These are phyloP conservation scores for Panthera uncia DNA, from an alignment of 2,113 vertebrate genomes.

Conservation along the genomic window DNA sequence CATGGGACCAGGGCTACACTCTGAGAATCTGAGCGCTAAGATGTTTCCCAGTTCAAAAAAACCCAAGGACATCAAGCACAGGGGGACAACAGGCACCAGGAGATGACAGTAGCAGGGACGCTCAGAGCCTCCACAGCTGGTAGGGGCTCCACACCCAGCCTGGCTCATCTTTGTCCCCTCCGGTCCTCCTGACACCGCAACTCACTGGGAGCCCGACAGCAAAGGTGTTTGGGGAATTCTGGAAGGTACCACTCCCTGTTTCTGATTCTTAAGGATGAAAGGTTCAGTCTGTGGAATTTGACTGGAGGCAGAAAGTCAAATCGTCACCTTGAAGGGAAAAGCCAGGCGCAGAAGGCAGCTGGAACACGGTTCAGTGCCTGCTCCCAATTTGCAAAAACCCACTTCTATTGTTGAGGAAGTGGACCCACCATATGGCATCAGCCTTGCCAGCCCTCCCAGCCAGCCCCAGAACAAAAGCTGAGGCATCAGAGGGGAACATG, in stretches of 20 bases:
- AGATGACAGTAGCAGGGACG: neutral
- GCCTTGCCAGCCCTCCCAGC: neutral
- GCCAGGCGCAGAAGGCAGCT: neutral
- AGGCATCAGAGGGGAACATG: neutral
- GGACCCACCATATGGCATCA: slow-evolving; percentile 6
- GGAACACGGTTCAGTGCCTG: neutral
- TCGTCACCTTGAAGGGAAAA: slow-evolving; percentile 35
- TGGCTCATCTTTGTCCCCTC: neutral
- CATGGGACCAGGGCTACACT: neutral
- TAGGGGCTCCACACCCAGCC: neutral
- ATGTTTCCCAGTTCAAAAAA: neutral
- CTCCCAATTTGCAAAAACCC: neutral
- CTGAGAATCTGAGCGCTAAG: neutral
- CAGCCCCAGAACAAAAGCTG: neutral
- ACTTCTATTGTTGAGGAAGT: neutral
- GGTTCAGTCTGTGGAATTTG: neutral
- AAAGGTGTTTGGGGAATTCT: neutral
- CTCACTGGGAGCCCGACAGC: neutral
- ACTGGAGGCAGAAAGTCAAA: neutral
- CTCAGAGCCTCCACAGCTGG: neutral
- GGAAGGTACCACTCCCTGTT: neutral
- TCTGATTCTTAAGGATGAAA: neutral
- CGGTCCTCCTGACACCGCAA: rapidly evolving
- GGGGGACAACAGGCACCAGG: no score
- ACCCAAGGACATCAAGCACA: rapidly evolving